Evolutionary conservation across 2,888 invertebrate genomes (phyloP).

Genomic region (Geophilus truncorum): DNA sequence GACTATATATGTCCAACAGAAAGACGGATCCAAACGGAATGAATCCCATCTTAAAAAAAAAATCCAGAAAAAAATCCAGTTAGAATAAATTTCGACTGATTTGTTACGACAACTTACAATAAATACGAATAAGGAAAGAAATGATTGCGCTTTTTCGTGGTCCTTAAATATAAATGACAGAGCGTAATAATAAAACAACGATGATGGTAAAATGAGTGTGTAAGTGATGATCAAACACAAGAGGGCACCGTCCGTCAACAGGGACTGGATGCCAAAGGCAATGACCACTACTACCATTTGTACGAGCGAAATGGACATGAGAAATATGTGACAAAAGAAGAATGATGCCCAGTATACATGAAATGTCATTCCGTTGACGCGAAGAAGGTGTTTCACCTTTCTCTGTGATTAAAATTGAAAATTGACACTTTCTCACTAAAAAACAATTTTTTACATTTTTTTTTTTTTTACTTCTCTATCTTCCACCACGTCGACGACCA

Average conservation of each 20-base stretch:
- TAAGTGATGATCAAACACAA: conserved; percentile 42
- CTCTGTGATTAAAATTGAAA: conserved; percentile 57
- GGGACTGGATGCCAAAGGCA: conserved; percentile 44
- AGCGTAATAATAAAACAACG: conserved; percentile 69
- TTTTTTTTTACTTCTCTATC: conserved; percentile 85
- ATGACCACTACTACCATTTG: conserved; percentile 65
- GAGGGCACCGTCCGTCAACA: conserved; percentile 43
- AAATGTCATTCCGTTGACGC: conserved; percentile 70
- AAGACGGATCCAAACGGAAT: conserved; percentile 69
- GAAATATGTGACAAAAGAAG: conserved; percentile 66
- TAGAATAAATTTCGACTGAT: not conserved
- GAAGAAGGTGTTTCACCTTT: conserved; percentile 72
- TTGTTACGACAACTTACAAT: conserved; percentile 46
- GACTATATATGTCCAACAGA: conserved; percentile 59
- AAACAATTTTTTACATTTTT: too few species aligned
- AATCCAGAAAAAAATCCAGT: not conserved
- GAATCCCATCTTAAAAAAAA: conserved; percentile 54
- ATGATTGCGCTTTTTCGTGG: conserved; percentile 73
- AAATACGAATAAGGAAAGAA: conserved; percentile 47
- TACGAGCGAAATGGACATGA: conserved; percentile 67
- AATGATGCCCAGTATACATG: conserved; percentile 52
- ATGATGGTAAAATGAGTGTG: conserved; percentile 66
- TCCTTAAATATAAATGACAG: conserved; percentile 75
- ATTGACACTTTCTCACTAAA: conserved; percentile 35
- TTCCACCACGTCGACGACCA: conserved; percentile 74